phyloP scores from a whole-genome alignment of 2,113 vertebrate species.

The Pseudorhombus dupliciocellatus region DNA sequence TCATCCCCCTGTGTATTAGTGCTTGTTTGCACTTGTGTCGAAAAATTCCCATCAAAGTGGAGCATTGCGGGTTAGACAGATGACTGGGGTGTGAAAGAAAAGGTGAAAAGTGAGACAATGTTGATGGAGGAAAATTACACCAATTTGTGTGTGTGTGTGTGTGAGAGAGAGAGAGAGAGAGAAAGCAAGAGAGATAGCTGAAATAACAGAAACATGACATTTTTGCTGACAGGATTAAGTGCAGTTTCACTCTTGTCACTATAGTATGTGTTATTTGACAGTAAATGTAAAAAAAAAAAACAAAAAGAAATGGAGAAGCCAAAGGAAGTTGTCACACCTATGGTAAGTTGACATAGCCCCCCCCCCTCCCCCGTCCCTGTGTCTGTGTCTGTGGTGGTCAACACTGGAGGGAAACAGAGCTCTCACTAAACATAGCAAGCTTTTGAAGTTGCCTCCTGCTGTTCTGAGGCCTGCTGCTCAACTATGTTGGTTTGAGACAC shows the following conservation, averaged over 20 bases:
- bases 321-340: conserved; percentile 19
- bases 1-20: conserved; percentile 8
- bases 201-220: too few species aligned
- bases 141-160: background rate
- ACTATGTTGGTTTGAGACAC: conserved; percentile 25
- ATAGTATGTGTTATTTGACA: too few species aligned
- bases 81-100: conserved; percentile 2
- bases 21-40: conserved; percentile 12
- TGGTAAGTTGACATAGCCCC: conserved; percentile 14
- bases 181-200: too few species aligned
- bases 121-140: conserved; percentile 22
- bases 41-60: conserved; percentile 15
- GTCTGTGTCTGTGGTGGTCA: conserved; percentile 2
- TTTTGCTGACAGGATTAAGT: too few species aligned
- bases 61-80: background rate
- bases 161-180: too few species aligned
- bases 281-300: background rate
- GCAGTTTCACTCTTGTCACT: too few species aligned
- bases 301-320: background rate
- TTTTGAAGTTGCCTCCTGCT: conserved; percentile 39
- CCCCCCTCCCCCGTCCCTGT: background rate
- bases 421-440: conserved; percentile 44
- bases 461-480: conserved; percentile 15
- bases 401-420: conserved; percentile 33
- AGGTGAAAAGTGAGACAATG: conserved; percentile 23